Base-by-base conservation (phyloP, 2,888 invertebrate genomes). In the Xylophagus ater region DNA sequence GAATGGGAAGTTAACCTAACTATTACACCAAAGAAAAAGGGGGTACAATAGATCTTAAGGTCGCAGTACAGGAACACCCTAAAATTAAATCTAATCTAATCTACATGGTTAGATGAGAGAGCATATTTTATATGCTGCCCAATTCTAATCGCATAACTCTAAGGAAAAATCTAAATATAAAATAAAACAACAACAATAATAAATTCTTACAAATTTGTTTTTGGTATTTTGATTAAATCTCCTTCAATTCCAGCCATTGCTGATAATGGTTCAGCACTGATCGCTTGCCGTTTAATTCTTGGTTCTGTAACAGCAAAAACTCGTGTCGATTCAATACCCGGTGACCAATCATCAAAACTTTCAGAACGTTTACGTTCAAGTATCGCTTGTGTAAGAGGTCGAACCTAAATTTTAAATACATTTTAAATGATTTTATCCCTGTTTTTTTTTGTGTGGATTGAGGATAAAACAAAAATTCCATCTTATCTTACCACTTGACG, bases 191-290 rank as follows among this genome's bases (percentile, higher is more conserved):
- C 21, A 32, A n/a, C 26, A 35, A n/a, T 33, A 34, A 35, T 13
- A 3, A 37, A 38, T 46, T 36, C 70, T 71, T 69, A 81, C 79
- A 72, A 72, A 53, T 71, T 67, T 44, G 70, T 73, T 63, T 85
- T 84, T 31, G 75, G 73, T 59, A 80, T 78, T 64, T 81, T 83
- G 47, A 72, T 72, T 62, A 77, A 65, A 51, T 73, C 73, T 50
- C 67, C 66, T 34, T 72, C 71, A 38, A 56, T 55, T 35, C 73
- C 73, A 19, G 66, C 61, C 37, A 71, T 56, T 19, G 69, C 63
- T 13, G 73, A 73, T 29, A 79, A 57, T 0, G 92, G 92, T 57
- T 92, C 92, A 0, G 92, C 92, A 36, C 79, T 73, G 72, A 49
- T 48, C 4, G 49, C 49, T 86, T 42, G 90, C 84, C 56, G 83